phyloP scores from a whole-genome alignment of 2,888 invertebrate genomes.

The Netelia virgata region DNA sequence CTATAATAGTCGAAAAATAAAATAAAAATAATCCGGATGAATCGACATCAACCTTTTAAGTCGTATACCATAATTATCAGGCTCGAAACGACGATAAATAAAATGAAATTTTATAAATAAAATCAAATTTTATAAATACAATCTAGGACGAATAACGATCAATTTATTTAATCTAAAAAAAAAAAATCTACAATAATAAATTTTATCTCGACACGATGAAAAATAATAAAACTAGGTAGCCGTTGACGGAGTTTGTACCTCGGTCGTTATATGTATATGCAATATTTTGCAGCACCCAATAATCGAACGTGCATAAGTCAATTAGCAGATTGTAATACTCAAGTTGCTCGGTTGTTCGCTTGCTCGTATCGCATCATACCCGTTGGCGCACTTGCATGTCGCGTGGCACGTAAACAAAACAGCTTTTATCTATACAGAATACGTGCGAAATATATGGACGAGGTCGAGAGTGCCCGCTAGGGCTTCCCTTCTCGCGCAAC shows the following conservation, averaged over 20 bases:
- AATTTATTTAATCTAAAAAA: too few relatives aligned
- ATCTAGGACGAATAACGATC: too few relatives aligned
- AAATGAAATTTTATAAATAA: too few relatives aligned
- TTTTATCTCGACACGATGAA: neutral
- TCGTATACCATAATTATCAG: too few relatives aligned
- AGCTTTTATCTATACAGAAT: conserved; percentile 30
- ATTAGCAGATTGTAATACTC: conserved; percentile 9
- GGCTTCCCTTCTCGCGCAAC: conserved; percentile 60
- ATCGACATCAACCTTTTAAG: too few relatives aligned
- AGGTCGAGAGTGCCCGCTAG: conserved; percentile 56
- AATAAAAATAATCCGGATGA: too few relatives aligned
- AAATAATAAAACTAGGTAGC: neutral
- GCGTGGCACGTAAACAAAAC: conserved; percentile 58
- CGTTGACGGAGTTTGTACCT: neutral
- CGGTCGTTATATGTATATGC: neutral
- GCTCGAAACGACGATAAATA: too few relatives aligned
- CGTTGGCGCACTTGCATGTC: conserved; percentile 42
- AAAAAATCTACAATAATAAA: too few relatives aligned
- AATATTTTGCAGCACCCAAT: neutral
- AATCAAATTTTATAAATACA: too few relatives aligned
- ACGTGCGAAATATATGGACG: conserved; percentile 10
- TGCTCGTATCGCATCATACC: conserved; percentile 18
- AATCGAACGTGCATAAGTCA: neutral
- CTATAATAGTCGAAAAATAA: neutral
- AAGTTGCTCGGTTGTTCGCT: conserved; percentile 31